Base-by-base conservation (phyloP, 2,797 vertebrate species). In the Rhinophrynus dorsalis region DNA sequence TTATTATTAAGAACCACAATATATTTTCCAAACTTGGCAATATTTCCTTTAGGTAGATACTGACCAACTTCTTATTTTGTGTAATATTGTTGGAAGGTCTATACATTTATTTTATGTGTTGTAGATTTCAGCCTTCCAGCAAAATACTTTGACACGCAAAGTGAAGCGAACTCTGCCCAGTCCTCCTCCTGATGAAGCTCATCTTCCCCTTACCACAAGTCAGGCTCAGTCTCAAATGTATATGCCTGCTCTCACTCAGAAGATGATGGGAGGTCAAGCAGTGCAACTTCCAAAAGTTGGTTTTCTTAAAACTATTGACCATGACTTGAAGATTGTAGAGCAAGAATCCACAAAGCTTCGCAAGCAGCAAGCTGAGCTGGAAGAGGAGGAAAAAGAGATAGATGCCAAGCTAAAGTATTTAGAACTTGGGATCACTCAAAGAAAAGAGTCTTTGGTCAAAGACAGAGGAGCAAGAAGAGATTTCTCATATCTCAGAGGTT, bases 311-410 rank as follows among this genome's bases (percentile, higher is more conserved):
- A 96, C 96, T 80, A 90, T 99, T 70, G 97, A 97, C 78, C 95
- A 95, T 0, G 97, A 99, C 84, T 86, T 99, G 69, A 95, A 95
- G 87, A 93, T 95, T 56, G 97, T 99, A 76, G 97, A 99, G 74
- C 96, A 98, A 3, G 96, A 99, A 79, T 98, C 97, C 21, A 95
- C 96, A 13, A 99, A 99, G 82, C 90, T 99, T 59, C 92, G 97
- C 57, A 99, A 99, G 84, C 98, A 99, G 81, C 97, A 99, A 82
- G 95, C 95, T 0, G 97, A 99, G 81, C 85, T 99, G 72, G 97
- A 99, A 0, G 97, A 99, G 76, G 97, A 99, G 77, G 97, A 99
- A 82, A 99, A 99, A 81, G 97, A 99, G 86, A 99, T 99, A 1
- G 97, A 99, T 2, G 97, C 97, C 50, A 99, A 98, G 82, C 85